Conservation (phyloP, 2,113 vertebrate genomes). For the Apus apus region DNA sequence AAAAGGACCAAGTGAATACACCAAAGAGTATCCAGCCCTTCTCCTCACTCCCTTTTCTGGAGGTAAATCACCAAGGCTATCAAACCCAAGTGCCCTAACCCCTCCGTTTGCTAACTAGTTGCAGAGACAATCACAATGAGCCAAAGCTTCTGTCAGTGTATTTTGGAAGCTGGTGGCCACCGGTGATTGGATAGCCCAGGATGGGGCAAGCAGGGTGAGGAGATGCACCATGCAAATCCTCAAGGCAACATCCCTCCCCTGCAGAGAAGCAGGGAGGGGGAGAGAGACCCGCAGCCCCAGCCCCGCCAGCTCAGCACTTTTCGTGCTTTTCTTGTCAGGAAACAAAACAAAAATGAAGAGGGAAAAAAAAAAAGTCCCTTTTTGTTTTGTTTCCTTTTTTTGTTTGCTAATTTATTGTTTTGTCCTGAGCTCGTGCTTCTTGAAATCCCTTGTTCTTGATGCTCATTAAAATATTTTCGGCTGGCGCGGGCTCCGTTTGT, state of each 20-base stretch:
- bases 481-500: neutral
- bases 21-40: rapidly evolving
- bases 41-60: neutral
- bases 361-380: neutral
- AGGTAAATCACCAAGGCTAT: neutral
- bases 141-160: rapidly evolving
- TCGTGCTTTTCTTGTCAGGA: neutral
- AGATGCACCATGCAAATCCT: neutral
- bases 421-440: slow-evolving; percentile 11
- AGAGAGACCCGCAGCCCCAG: neutral
- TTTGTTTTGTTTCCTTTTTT: slow-evolving; percentile 40
- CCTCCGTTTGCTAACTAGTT: neutral
- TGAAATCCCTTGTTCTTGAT: slow-evolving; percentile 34
- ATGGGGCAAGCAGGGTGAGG: neutral
- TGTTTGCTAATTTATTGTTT: slow-evolving; percentile 67
- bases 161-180: neutral
- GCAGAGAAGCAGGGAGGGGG: neutral
- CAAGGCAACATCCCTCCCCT: neutral
- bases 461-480: slow-evolving; percentile 72
- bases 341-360: no score
- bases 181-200: rapidly evolving
- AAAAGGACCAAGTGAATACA: neutral
- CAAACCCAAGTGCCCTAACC: neutral
- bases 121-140: neutral
- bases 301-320: slow-evolving; percentile 3